phyloP scores from a whole-genome alignment of 1,140 invertebrate genomes.

The Pseudomyrmex pallidus region DNA sequence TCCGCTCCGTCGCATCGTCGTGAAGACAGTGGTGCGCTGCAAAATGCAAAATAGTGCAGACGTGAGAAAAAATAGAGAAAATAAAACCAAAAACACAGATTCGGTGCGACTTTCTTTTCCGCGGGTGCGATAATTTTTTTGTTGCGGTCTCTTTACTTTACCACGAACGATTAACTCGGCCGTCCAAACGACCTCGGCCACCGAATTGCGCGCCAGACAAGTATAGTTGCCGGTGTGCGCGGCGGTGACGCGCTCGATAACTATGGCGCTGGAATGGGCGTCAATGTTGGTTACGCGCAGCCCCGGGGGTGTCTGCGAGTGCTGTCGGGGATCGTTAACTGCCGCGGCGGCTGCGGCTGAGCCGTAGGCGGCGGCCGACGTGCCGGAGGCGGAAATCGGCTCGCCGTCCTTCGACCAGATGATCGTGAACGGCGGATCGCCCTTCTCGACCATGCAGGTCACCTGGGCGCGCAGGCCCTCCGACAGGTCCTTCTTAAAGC shows the following conservation, averaged over 20 bases:
- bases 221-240: constrained; percentile 95
- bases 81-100: constrained; percentile 41
- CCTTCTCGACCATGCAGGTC: constrained; percentile 97
- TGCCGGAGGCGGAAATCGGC: constrained; percentile 83
- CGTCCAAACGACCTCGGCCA: constrained; percentile 89
- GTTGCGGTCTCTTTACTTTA: constrained; percentile 82
- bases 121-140: constrained; percentile 13
- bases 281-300: constrained; percentile 87
- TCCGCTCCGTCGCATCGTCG: constrained; percentile 3
- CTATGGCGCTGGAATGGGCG: constrained; percentile 94
- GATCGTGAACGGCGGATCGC: constrained; percentile 96
- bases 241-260: constrained; percentile 94
- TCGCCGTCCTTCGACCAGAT: constrained; percentile 93
- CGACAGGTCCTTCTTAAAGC: constrained; percentile 87
- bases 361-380: constrained; percentile 84
- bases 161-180: constrained; percentile 89
- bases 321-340: constrained; percentile 65
- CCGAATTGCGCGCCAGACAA: constrained; percentile 93
- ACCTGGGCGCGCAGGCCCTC: constrained; percentile 97
- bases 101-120: constrained; percentile 42
- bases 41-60: constrained; percentile 63
- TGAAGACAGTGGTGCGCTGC: constrained; percentile 64
- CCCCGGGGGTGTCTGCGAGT: constrained; percentile 73
- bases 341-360: constrained; percentile 84
- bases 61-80: constrained; percentile 41